Conservation (phyloP, 2,797 vertebrate genomes). For the Trichosurus vulpecula region DNA sequence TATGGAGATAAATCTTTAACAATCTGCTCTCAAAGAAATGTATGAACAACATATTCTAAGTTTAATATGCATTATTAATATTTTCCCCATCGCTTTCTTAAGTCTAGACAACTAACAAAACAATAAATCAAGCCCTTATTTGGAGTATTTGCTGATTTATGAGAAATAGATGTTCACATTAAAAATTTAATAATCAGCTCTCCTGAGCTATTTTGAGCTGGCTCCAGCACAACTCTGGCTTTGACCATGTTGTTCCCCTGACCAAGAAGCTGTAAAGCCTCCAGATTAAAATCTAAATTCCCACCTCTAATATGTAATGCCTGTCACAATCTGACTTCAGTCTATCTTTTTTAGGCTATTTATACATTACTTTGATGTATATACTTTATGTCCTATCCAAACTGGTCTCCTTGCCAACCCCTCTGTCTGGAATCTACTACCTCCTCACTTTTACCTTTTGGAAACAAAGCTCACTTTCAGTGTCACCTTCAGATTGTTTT, state of each 20-base stretch:
- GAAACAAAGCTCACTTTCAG: neutral
- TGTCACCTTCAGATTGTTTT: neutral
- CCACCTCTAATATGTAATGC: neutral
- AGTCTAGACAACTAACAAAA: neutral
- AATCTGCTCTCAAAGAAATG: neutral
- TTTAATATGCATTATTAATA: neutral
- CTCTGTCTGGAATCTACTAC: neutral
- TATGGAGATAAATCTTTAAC: neutral
- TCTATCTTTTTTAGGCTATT: slow-evolving; percentile 18
- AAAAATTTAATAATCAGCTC: neutral
- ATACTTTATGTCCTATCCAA: neutral
- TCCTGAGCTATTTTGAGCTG: neutral
- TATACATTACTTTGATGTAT: neutral
- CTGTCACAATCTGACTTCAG: neutral
- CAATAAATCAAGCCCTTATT: neutral
- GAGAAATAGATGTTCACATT: neutral
- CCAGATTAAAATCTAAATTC: neutral
- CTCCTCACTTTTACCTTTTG: neutral
- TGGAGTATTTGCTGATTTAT: neutral
- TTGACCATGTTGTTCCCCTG: neutral
- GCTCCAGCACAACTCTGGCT: neutral
- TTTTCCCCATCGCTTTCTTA: neutral
- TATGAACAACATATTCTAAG: neutral
- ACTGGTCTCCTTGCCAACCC: neutral
- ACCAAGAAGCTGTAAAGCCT: neutral